A percentile compares a stretch with the other conserved stretches of the same genome.
Conservation (phyloP, 2,797 vertebrate genomes). For the Pelodytes ibericus region DNA sequence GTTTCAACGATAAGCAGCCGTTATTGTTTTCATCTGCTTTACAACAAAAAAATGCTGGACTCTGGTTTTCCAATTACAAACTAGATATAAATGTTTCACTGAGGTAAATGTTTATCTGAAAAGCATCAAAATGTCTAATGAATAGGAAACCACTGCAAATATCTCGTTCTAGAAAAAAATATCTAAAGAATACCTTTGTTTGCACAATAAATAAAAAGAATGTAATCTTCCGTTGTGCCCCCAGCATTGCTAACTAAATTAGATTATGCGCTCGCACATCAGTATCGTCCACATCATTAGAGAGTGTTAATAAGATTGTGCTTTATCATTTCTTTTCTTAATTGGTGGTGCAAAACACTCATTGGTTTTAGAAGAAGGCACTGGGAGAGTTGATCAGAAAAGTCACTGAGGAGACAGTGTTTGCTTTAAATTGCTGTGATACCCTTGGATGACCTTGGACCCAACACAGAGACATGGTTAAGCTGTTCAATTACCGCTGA, state of each 20-base stretch:
- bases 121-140: no score
- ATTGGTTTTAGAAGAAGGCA: constrained; percentile 1
- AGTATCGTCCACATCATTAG: constrained; percentile 9
- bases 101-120: no score
- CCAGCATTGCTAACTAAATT: constrained; percentile 8
- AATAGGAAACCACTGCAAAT: no score
- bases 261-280: background rate
- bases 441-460: constrained; percentile 31
- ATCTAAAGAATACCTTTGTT: background rate
- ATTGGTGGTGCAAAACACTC: constrained; percentile 14
- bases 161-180: background rate
- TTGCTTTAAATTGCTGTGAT: constrained; percentile 33
- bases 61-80: no score
- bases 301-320: constrained; percentile 13
- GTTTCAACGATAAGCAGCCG: no score
- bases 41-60: no score
- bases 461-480: constrained; percentile 25
- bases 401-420: constrained; percentile 19
- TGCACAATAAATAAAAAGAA: background rate
- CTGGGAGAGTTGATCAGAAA: constrained; percentile 18
- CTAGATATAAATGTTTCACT: no score
- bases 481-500: constrained; percentile 32
- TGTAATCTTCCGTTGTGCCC: background rate
- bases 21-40: no score
- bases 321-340: constrained; percentile 14